Percentiles rank a stretch among this genome's conserved stretches.
These are phyloP conservation scores for Dasypolia templi DNA, from an alignment of 2,888 invertebrate species.

Conservation along the genomic window DNA sequence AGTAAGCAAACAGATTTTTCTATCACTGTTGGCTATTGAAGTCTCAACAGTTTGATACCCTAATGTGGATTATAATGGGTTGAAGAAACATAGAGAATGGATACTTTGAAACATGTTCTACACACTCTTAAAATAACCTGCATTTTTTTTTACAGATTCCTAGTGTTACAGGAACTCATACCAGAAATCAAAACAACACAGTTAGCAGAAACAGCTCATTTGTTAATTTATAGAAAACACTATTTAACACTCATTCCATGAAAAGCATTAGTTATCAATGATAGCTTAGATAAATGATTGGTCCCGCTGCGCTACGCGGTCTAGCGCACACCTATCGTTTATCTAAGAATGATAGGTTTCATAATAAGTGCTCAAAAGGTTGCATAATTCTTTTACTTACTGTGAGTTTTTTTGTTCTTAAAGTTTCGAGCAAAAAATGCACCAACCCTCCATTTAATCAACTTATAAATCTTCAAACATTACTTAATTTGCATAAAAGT, in stretches of 20 bases:
- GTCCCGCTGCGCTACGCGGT: too few relatives aligned
- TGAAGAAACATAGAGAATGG: neutral
- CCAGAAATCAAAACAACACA: neutral
- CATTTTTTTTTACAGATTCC: neutral
- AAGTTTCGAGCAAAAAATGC: slow-evolving; percentile 21
- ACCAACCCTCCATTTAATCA: slow-evolving; percentile 25
- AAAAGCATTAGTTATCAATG: neutral
- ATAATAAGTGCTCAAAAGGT: neutral
- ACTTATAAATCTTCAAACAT: slow-evolving; percentile 21
- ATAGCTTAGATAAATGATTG: too few relatives aligned
- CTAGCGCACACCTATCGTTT: too few relatives aligned
- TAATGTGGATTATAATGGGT: neutral
- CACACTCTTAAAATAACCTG: neutral
- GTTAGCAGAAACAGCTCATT: too few relatives aligned
- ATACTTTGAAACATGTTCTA: neutral
- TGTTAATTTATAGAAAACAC: neutral
- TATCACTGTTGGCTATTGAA: neutral
- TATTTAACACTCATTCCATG: neutral
- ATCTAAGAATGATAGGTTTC: too few relatives aligned
- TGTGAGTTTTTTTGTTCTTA: too few relatives aligned
- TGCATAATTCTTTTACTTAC: neutral
- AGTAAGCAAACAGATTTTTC: neutral
- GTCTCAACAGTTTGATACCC: neutral
- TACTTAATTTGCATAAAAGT: slow-evolving; percentile 37
- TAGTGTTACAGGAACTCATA: neutral